phyloP scores from a whole-genome alignment of 2,888 invertebrate genomes.

The Dexiosoma caninum region DNA sequence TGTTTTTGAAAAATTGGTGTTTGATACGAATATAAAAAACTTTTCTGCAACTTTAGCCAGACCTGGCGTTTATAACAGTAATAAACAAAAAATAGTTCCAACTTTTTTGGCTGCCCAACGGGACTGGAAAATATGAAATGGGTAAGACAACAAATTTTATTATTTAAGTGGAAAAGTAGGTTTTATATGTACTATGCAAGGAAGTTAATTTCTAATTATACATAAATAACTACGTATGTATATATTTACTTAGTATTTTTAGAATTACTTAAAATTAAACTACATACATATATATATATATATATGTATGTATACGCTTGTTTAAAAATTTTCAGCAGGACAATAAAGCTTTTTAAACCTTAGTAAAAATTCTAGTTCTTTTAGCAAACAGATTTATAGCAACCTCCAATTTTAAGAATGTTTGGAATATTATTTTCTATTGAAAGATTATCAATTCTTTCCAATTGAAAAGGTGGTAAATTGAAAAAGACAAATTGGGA shows the following conservation, averaged over 20 bases:
- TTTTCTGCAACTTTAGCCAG: neutral
- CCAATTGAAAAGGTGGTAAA: no score
- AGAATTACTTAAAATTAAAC: neutral
- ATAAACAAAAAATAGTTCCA: neutral
- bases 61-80: neutral
- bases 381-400: no score
- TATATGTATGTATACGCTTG: neutral
- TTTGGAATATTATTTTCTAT: no score
- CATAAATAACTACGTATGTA: neutral
- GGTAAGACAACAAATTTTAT: constrained; percentile 54
- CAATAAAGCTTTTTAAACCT: no score
- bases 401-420: no score
- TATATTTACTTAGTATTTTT: no score
- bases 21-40: neutral
- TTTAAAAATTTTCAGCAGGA: no score
- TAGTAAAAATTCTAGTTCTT: no score
- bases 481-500: no score
- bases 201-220: no score
- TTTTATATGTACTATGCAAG: no score
- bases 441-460: no score
- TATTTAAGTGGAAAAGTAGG: neutral
- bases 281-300: neutral
- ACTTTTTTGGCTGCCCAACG: constrained; percentile 8
- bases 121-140: constrained; percentile 62
- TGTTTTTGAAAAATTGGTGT: neutral